Conservation (phyloP, 92 coral and sea anemone species). For the Pocillopora meandrina region DNA sequence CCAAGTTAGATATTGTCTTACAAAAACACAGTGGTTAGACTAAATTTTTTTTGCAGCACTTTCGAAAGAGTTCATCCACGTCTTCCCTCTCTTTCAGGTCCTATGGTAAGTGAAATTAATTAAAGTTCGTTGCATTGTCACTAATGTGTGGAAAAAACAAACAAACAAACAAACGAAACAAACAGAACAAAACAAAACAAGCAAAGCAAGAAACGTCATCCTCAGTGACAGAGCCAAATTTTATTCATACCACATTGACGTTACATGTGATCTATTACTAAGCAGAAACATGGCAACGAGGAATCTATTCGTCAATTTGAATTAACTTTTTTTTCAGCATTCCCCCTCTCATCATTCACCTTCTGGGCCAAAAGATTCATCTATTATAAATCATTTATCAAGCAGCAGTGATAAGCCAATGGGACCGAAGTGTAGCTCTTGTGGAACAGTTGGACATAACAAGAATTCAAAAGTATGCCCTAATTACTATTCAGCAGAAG, state of each 20-base stretch:
- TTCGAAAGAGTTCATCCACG: conserved; percentile 34
- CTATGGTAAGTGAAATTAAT: conserved; percentile 5
- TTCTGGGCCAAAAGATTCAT: background rate
- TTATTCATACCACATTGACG: too few relatives aligned
- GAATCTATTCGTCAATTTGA: background rate
- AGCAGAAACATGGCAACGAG: too few relatives aligned
- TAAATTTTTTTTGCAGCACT: background rate
- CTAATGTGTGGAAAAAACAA: background rate
- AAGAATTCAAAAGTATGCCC: conserved; percentile 63
- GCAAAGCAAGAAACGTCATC: too few relatives aligned
- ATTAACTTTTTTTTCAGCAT: conserved; percentile 1
- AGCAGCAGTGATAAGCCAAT: conserved; percentile 21
- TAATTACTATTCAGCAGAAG: conserved; percentile 60
- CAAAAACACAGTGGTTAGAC: background rate
- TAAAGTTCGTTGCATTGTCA: background rate
- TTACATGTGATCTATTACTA: too few relatives aligned
- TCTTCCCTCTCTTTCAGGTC: conserved; percentile 1
- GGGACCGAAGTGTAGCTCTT: conserved; percentile 68
- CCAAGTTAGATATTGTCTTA: background rate
- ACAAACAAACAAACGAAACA: too few relatives aligned
- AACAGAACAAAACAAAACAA: too few relatives aligned
- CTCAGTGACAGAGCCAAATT: too few relatives aligned
- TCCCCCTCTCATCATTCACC: background rate
- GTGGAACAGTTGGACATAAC: conserved; percentile 65
- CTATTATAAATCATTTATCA: background rate